These are phyloP conservation scores for Liodrosophila aerea DNA, from an alignment of 2,888 invertebrate genomes.

Conservation along the genomic window DNA sequence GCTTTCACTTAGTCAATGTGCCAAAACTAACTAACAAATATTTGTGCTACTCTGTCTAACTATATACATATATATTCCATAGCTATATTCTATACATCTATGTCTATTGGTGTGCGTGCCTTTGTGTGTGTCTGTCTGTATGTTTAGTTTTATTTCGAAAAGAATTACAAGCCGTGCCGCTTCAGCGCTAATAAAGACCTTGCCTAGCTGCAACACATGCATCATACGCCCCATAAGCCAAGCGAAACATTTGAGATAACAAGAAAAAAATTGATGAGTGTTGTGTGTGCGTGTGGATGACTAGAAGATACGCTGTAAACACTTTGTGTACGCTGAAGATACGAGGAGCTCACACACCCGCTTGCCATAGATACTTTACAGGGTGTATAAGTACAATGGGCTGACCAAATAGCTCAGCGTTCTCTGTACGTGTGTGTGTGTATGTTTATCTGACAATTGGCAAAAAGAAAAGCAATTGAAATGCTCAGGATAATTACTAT, in stretches of 20 bases:
- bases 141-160: slow-evolving; percentile 13
- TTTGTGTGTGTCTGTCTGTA: slow-evolving; percentile 9
- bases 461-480: slow-evolving; percentile 32
- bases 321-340: no score
- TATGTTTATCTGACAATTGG: slow-evolving; percentile 19
- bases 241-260: slow-evolving; percentile 4
- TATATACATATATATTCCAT: neutral
- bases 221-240: slow-evolving; percentile 37
- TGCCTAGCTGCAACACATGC: slow-evolving; percentile 14
- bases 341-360: no score
- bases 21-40: slow-evolving; percentile 22
- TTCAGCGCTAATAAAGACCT: slow-evolving; percentile 26
- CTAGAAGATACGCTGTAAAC: slow-evolving; percentile 6
- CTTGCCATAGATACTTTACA: no score
- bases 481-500: slow-evolving; percentile 42
- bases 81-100: slow-evolving; percentile 5
- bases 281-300: neutral
- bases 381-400: slow-evolving; percentile 4
- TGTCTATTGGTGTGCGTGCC: slow-evolving; percentile 18
- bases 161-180: slow-evolving; percentile 12
- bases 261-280: neutral
- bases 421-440: slow-evolving; percentile 4
- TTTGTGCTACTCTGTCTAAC: neutral
- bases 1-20: slow-evolving; percentile 38
- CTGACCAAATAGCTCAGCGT: slow-evolving; percentile 18